Evolutionary conservation across 2,888 invertebrate genomes (phyloP).

Genomic region (Reticulitermes lucifugus): DNA sequence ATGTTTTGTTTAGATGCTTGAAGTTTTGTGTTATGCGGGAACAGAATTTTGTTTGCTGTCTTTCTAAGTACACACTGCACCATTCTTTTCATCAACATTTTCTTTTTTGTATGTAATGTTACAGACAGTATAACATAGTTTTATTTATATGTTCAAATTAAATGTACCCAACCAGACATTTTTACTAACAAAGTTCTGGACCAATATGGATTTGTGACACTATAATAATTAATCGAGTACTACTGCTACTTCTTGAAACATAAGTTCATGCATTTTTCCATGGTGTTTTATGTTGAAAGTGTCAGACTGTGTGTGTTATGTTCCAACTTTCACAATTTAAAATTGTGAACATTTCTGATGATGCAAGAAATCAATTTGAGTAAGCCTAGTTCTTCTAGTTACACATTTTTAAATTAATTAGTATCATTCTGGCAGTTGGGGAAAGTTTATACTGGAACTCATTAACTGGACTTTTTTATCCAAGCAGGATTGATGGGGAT

Average conservation of each 20-base stretch:
- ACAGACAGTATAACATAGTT: neutral
- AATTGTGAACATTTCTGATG: too few species aligned
- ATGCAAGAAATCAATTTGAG: too few species aligned
- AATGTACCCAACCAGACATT: neutral
- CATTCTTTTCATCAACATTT: neutral
- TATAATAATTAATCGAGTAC: neutral
- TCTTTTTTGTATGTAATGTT: neutral
- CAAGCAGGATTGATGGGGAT: too few species aligned
- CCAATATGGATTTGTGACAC: neutral
- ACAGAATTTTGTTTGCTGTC: neutral
- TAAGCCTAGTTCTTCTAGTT: too few species aligned
- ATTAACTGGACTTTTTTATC: too few species aligned
- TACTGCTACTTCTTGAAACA: neutral
- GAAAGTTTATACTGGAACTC: too few species aligned
- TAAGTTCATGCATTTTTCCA: neutral
- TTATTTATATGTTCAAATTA: neutral
- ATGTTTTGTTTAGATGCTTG: neutral
- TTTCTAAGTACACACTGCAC: neutral
- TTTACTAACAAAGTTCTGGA: neutral
- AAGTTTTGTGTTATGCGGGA: neutral
- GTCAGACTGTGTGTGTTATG: too few species aligned
- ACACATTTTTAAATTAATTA: too few species aligned
- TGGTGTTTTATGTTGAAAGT: too few species aligned
- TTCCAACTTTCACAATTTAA: too few species aligned
- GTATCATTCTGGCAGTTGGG: too few species aligned